Evolutionary conservation across 1,140 invertebrate genomes (phyloP), one percentile per base, ranked within the genome.

Genomic region (Mesaphorura yosii): DNA sequence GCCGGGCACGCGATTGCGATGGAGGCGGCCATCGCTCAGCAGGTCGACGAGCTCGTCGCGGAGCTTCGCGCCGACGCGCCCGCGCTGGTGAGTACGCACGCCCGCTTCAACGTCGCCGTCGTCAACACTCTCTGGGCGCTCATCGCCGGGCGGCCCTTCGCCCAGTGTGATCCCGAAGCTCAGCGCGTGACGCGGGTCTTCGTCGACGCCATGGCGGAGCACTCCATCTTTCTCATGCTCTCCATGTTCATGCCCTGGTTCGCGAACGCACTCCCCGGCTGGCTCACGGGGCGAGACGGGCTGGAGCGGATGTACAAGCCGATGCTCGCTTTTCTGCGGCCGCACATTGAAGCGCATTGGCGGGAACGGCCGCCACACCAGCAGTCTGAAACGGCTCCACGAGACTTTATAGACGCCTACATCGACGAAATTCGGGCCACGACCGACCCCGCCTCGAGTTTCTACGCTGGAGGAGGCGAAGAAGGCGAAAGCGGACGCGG

Each of bases 1-100:
- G n/a, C n/a, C n/a, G n/a, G n/a, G n/a, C n/a, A n/a, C n/a, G 40
- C 22, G 4, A 44, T 38, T 14, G 48, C 46, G 1, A 38, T 53
- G 2, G 53, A 56, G 27, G 31, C 10, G 31, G 37, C 52, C 2
- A 57, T 60, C 28, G 47, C 42, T 22, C 54, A 55, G 25, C 58
- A 63, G 50, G 38, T 61, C 31, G 17, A 6, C 0, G 58, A 61
- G n/a, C 39, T 63, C 6, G 27, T 51, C 1, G 39, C 44, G 15
- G 22, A 45, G 15, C 48, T 58, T 1, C 28, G 40, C 19, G 40
- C 44, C 1, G 22, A 57, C 14, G 14, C 14, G 0, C 10, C 10
- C 10, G 10, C 10, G 31, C 31, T n/a, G n/a, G 31, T 34, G 10
- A 34, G n/a, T 34, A 10, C n/a, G 10, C n/a, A 10, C n/a, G 10